Evolutionary conservation across 2,888 invertebrate genomes (phyloP).

Genomic region (Euplagia quadripunctaria): DNA sequence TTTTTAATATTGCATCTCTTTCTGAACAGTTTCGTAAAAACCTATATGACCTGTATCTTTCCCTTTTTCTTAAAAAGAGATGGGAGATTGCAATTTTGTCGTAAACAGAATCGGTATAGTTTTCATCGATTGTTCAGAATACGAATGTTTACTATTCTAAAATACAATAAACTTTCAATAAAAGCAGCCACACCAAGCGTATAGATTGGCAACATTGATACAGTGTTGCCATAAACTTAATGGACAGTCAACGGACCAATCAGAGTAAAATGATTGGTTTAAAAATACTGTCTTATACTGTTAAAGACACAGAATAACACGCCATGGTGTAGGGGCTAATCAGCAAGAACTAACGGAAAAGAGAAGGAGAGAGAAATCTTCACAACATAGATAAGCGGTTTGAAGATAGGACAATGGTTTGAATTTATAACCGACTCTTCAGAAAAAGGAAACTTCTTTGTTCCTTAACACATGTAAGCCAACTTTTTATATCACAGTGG

Average conservation of each 20-base stretch:
- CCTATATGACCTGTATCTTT: background rate
- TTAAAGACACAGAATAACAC: constrained; percentile 26
- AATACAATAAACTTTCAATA: constrained; percentile 7
- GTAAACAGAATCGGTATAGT: background rate
- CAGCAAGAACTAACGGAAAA: background rate
- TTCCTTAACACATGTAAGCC: background rate
- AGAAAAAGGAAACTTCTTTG: background rate
- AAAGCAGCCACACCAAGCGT: constrained; percentile 20
- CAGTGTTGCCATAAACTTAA: constrained; percentile 43
- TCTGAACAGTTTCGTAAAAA: background rate
- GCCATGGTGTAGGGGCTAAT: constrained; percentile 26
- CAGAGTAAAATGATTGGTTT: constrained; percentile 28
- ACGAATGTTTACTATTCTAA: background rate
- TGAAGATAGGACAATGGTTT: background rate
- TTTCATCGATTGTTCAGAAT: background rate
- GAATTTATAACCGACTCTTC: background rate
- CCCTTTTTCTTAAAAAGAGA: background rate
- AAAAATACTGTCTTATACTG: constrained; percentile 24
- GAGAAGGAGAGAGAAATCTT: background rate
- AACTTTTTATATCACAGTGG: background rate
- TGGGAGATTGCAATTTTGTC: background rate
- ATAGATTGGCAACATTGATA: constrained; percentile 21
- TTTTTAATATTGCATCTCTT: background rate
- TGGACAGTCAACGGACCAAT: constrained; percentile 33
- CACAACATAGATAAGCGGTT: background rate